Evolutionary conservation across 2,113 vertebrate genomes (phyloP).

Genomic region (Perca schrenkii): DNA sequence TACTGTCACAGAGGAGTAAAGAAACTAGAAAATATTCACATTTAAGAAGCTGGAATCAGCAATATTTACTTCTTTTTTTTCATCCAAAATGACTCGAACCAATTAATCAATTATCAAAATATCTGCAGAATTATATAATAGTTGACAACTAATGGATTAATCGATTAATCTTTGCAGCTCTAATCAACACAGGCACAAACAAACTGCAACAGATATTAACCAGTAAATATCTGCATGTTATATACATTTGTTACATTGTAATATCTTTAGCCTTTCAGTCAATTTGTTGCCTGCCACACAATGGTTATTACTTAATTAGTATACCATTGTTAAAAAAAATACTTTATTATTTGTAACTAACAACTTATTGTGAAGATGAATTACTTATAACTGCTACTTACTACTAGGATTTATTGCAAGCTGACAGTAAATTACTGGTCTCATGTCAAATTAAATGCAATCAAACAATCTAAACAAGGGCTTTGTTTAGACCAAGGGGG

Average conservation of each 20-base stretch:
- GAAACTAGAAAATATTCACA: too few species aligned
- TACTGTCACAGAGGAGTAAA: too few species aligned
- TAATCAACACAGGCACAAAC: background rate
- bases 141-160: too few species aligned
- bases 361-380: background rate
- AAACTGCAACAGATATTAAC: background rate
- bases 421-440: background rate
- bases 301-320: background rate
- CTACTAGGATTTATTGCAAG: background rate
- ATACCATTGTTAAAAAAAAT: background rate
- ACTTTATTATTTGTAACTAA: background rate
- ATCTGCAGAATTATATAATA: too few species aligned
- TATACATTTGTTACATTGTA: background rate
- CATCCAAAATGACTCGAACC: too few species aligned
- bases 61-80: too few species aligned
- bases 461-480: background rate
- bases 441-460: background rate
- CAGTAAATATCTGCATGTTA: background rate
- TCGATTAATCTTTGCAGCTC: too few species aligned
- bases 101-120: too few species aligned
- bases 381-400: background rate
- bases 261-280: background rate
- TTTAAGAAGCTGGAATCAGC: too few species aligned
- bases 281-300: background rate
- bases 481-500: too few species aligned